Base-by-base conservation (phyloP, 2,888 invertebrate genomes). In the Andrena chrysosceles region DNA sequence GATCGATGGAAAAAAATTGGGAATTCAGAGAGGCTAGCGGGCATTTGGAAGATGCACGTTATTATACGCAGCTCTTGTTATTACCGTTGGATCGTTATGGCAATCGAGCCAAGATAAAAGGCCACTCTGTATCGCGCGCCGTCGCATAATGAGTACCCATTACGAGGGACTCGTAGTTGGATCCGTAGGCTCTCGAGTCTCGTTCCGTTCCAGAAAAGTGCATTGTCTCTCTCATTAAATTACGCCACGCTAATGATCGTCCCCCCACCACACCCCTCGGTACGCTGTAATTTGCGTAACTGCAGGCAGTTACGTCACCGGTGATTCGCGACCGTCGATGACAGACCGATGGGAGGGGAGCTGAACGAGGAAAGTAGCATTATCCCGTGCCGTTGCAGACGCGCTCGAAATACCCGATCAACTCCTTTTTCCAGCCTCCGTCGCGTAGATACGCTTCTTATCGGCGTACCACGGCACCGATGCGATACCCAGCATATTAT, bases 161-260 rank as follows among this genome's bases (percentile, higher is more conserved):
- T 81, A 69, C 59, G 64, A 33, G 63, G 67, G 62, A 68, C 72
- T 68, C 72, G 48, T 54, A 67, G 49, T 49, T 8, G 54, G 35
- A 81, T 79, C 23, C 71, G 71, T 67, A 63, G 42, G 31, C 52
- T n/a, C 26, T 29, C 69, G 13, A 10, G 13, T 54, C 54, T 16
- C 72, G 35, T 68, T 63, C 31, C 60, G 59, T 68, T 72, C 26
- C 59, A 52, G 82, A 77, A 77, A 74, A 74, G 52, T 67, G 48
- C 67, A 74, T 83, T 83, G 83, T 77, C 76, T 72, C 60, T 77
- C 77, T 78, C 83, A 71, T 71, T 74, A 82, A 83, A 84, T 83
- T 82, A 82, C 72, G 71, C 42, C 60, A 63, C 74, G 74, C 70
- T 84, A 84, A 84, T 63, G 83, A 83, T 71, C 77, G 67, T 16